These are phyloP conservation scores for Megaceryle maxima DNA, from an alignment of 2,113 vertebrate species.

Conservation along the genomic window DNA sequence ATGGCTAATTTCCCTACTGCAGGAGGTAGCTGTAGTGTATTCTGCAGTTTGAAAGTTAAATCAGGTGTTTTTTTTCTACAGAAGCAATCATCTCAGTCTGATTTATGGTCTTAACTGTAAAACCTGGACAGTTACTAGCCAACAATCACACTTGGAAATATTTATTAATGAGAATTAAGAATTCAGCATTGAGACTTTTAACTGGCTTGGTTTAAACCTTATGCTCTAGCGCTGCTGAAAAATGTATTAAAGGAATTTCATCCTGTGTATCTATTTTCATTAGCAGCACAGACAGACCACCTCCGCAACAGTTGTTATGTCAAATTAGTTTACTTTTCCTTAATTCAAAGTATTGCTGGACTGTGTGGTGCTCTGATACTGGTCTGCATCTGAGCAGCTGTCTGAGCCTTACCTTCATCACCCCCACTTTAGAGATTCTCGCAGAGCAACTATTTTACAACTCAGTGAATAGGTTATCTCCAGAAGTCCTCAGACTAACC, in stretches of 20 bases:
- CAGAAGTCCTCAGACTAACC: background rate
- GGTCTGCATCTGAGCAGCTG: background rate
- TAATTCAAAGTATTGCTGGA: background rate
- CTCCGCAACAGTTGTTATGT: accelerated
- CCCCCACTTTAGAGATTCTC: background rate
- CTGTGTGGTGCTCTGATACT: background rate
- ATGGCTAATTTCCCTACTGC: background rate
- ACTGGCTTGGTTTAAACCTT: background rate
- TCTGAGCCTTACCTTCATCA: background rate
- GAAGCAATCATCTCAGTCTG: background rate
- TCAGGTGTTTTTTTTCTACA: background rate
- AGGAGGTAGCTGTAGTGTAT: background rate
- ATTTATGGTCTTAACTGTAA: background rate
- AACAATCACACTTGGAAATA: accelerated
- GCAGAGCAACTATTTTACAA: background rate
- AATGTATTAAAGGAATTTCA: background rate
- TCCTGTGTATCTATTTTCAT: background rate
- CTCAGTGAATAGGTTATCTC: background rate
- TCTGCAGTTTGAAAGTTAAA: background rate
- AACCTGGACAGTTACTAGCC: background rate
- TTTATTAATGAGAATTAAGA: background rate
- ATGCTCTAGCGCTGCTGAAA: background rate
- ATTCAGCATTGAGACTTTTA: background rate
- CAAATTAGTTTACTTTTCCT: background rate
- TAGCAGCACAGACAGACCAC: background rate